Conservation (phyloP, 2,113 vertebrate genomes). For the Gasterosteus aculeatus region DNA sequence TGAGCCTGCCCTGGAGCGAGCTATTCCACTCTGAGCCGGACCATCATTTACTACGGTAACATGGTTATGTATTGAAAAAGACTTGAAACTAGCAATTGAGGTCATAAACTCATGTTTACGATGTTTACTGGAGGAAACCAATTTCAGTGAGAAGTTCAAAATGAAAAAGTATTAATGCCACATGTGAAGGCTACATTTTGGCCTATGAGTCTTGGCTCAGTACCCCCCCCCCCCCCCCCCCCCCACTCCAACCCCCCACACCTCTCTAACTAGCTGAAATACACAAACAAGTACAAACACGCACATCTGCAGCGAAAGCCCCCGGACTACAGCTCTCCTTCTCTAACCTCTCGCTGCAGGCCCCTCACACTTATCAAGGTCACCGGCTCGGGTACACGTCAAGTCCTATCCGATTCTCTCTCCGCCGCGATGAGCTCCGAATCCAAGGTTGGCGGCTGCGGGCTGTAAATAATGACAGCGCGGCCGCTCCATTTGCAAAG, state of each 20-base stretch:
- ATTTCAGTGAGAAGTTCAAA: slow-evolving; percentile 4
- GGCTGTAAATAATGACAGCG: slow-evolving; percentile 80
- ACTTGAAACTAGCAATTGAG: background rate
- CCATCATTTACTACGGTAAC: background rate
- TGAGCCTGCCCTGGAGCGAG: background rate
- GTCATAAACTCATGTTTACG: background rate
- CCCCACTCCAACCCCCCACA: background rate
- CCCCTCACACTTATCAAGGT: slow-evolving; percentile 81
- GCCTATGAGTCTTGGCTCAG: slow-evolving; percentile 47
- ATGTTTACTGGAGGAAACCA: background rate
- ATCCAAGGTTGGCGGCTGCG: slow-evolving; percentile 79
- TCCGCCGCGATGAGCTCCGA: slow-evolving; percentile 70
- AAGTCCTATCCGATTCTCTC: slow-evolving; percentile 79
- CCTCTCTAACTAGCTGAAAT: slow-evolving; percentile 40
- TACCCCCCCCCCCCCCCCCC: slow-evolving; percentile 13
- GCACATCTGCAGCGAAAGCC: slow-evolving; percentile 44
- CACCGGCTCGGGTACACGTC: slow-evolving; percentile 76
- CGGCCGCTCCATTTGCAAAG: slow-evolving; percentile 71
- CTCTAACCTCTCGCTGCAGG: slow-evolving; percentile 72
- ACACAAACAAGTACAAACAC: slow-evolving; percentile 42
- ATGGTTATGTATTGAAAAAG: background rate
- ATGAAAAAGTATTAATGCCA: slow-evolving; percentile 29
- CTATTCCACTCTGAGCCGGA: background rate
- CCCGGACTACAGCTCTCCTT: slow-evolving; percentile 53
- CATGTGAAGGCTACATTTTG: slow-evolving; percentile 26